A percentile compares a stretch with the other conserved stretches of the same genome.
These are phyloP conservation scores for Cephalopholis sonnerati DNA, from an alignment of 2,113 vertebrate species.

Conservation along the genomic window DNA sequence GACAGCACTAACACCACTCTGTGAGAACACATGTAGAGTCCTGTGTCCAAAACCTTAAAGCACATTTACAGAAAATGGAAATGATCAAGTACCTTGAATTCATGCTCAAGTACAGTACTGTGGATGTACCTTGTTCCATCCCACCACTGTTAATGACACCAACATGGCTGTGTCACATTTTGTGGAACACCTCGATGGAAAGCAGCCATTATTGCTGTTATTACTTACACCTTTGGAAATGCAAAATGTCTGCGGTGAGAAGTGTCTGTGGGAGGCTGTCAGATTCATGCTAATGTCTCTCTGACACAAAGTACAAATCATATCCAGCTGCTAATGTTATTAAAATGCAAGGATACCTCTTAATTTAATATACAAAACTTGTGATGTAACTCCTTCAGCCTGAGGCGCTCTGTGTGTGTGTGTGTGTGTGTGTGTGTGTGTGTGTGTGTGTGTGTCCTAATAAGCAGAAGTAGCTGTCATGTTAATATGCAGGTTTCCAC, in stretches of 20 bases:
- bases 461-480: too few species aligned
- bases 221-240: constrained; percentile 39
- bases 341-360: neutral
- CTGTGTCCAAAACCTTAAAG: too few species aligned
- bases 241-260: constrained; percentile 50
- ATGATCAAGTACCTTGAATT: too few species aligned
- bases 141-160: neutral
- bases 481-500: too few species aligned
- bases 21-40: too few species aligned
- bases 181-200: constrained; percentile 1
- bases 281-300: constrained; percentile 33
- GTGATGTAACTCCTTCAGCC: too few species aligned
- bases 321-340: neutral
- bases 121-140: too few species aligned
- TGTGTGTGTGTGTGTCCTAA: too few species aligned
- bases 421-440: neutral
- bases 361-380: too few species aligned
- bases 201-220: constrained; percentile 30
- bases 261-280: constrained; percentile 51
- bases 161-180: neutral
- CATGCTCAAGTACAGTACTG: too few species aligned
- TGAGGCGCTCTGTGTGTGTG: neutral
- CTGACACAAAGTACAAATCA: neutral
- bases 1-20: too few species aligned
- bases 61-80: too few species aligned